phyloP scores from a whole-genome alignment of 2,113 vertebrate species.

The Myiozetetes cayanensis region DNA sequence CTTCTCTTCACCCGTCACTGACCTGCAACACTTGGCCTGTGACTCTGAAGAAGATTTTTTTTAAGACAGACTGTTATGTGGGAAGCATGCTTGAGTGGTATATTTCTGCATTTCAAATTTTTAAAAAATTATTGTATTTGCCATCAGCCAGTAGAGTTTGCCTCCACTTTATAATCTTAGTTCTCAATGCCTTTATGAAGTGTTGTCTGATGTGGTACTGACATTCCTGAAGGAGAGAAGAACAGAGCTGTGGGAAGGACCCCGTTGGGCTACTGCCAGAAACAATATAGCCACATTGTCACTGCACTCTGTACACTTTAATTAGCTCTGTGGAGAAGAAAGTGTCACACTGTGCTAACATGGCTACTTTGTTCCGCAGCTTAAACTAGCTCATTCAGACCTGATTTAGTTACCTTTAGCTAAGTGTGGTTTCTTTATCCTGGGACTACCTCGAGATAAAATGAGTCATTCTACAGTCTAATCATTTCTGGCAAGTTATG shows the following conservation, averaged over 20 bases:
- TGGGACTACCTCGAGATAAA: neutral
- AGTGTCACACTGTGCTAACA: neutral
- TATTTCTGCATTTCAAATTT: neutral
- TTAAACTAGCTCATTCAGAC: neutral
- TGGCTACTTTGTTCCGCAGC: neutral
- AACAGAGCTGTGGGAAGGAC: neutral
- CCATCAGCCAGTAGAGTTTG: neutral
- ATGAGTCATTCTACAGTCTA: neutral
- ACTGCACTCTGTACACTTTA: neutral
- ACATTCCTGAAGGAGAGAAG: neutral
- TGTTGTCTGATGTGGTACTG: neutral
- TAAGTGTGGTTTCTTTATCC: neutral
- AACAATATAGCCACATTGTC: neutral
- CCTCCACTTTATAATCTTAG: neutral
- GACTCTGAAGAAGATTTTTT: neutral
- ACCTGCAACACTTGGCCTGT: neutral
- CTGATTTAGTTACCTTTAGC: neutral
- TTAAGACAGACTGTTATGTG: neutral
- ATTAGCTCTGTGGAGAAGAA: neutral
- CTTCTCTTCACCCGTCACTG: neutral
- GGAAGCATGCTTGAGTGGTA: neutral
- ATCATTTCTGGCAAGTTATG: constrained; percentile 9
- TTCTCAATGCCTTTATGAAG: neutral
- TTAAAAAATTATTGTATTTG: neutral
- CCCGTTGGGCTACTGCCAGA: neutral